Base-by-base conservation (phyloP, 2,888 invertebrate species). In the Patella caerulea region DNA sequence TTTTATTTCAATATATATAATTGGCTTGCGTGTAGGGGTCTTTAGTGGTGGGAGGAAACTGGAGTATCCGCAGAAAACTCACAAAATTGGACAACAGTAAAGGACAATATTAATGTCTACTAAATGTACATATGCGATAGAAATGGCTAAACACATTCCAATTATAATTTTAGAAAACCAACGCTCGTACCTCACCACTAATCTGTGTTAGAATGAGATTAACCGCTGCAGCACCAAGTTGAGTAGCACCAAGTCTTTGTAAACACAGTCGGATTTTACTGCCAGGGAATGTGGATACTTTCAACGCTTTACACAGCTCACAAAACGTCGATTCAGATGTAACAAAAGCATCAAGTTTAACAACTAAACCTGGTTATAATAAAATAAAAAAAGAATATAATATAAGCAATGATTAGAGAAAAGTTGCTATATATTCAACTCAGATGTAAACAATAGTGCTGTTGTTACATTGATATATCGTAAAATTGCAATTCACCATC, bases 281-380 rank as follows among this genome's bases (percentile, higher is more conserved):
- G 69, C 85, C 85, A 11, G 81, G 82, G 53, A 87, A 87, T 19
- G 83, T 83, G 34, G 89, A 89, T 7, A 89, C 88, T 55, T 87
- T 87, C 73, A 90, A 81, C 9, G 90, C 89, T 73, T 89, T 88
- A 80, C 90, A 90, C 53, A 90, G 81, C 78, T 90, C 90, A 80
- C 86, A 83, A 79, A 88, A 85, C 9, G 89, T 87, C 7, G 87
- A 85, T 72, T 86, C 86, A 0, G 89, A 88, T 19, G 89, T 86
- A 9, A 91, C 83, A 80, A 87, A 89, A 5, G 87, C 88, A 86
- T 91, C 90, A 45, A 90, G 79, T 71, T 86, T 87, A 29, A 90
- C 84, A 19, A 78, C 76, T n/a, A 85, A 76, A 80, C 84, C 90
- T 90, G 85, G 65, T 82, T 84, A 24, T 59, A 73, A 78, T 78